phyloP scores from a whole-genome alignment of 2,113 vertebrate genomes.

The Pygoscelis antarcticus region DNA sequence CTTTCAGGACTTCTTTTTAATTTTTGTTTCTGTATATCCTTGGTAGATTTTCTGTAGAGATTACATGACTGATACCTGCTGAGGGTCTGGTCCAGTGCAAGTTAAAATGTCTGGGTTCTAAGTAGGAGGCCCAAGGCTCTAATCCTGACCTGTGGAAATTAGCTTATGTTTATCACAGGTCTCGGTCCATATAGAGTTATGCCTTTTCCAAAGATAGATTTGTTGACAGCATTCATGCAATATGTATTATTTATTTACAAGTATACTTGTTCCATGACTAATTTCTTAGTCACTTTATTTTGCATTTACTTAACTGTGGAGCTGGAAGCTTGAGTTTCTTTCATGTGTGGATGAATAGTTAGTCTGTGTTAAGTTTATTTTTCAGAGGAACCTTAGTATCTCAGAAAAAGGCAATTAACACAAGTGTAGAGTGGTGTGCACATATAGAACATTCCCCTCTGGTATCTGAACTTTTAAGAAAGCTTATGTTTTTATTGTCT shows the following conservation, averaged over 20 bases:
- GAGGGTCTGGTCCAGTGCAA: not conserved
- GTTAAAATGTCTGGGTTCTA: not conserved
- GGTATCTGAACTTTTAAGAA: not conserved
- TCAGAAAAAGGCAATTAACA: not conserved
- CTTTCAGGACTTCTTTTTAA: not conserved
- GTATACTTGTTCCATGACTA: not conserved
- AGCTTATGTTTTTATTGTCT: not conserved
- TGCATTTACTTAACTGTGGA: not conserved
- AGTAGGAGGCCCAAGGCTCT: not conserved
- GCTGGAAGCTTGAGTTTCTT: not conserved
- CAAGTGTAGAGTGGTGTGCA: not conserved
- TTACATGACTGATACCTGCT: not conserved
- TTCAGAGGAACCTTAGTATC: not conserved
- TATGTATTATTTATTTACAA: not conserved
- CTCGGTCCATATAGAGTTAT: not conserved
- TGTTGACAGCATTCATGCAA: not conserved
- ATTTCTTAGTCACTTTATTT: not conserved
- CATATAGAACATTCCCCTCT: not conserved
- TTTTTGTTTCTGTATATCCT: not conserved
- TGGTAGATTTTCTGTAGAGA: not conserved
- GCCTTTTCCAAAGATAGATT: not conserved
- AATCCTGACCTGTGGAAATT: not conserved
- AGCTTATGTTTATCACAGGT: not conserved
- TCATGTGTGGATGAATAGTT: not conserved
- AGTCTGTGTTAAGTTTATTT: not conserved